phyloP scores from a whole-genome alignment of 1,140 invertebrate species.

The Drosophila ananassae region DNA sequence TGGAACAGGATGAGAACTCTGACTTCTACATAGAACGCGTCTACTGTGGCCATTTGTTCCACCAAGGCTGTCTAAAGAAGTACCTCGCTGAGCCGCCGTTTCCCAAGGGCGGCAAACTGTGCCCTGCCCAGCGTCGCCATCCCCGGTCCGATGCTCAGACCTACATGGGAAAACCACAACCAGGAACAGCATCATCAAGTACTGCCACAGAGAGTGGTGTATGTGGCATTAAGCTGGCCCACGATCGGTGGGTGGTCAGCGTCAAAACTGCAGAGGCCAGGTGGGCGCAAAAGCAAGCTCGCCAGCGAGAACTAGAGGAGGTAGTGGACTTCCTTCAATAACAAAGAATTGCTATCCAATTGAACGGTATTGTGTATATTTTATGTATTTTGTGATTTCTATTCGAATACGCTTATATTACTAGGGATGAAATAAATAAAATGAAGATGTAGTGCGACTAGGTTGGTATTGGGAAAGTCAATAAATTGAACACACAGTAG shows the following conservation, averaged over 20 bases:
- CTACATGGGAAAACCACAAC: conserved; percentile 55
- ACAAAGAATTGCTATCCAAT: conserved; percentile 11
- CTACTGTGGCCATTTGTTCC: conserved; percentile 91
- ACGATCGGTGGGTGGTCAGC: conserved; percentile 90
- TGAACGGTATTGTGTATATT: conserved; percentile 34
- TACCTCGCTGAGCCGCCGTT: conserved; percentile 92
- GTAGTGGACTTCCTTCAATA: conserved; percentile 89
- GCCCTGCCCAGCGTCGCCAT: conserved; percentile 75
- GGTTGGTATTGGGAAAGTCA: conserved; percentile 21
- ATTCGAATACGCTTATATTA: conserved; percentile 72
- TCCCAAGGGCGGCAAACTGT: conserved; percentile 86
- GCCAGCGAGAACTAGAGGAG: conserved; percentile 90
- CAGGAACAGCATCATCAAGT: not conserved
- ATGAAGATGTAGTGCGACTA: conserved; percentile 53
- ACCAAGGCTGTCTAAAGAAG: conserved; percentile 89
- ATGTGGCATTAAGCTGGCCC: conserved; percentile 88
- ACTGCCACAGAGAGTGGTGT: conserved; percentile 31
- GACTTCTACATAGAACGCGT: conserved; percentile 88
- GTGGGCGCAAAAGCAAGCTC: conserved; percentile 92
- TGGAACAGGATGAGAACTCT: conserved; percentile 86
- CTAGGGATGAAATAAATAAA: conserved; percentile 71
- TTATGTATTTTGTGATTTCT: conserved; percentile 60
- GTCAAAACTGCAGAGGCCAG: conserved; percentile 90
- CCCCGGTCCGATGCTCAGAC: conserved; percentile 76
- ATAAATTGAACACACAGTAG: not conserved